Percentiles rank a stretch among this genome's conserved stretches.
These are phyloP conservation scores for Drosophila lacicola DNA, from an alignment of 2,888 invertebrate genomes.

Conservation along the genomic window DNA sequence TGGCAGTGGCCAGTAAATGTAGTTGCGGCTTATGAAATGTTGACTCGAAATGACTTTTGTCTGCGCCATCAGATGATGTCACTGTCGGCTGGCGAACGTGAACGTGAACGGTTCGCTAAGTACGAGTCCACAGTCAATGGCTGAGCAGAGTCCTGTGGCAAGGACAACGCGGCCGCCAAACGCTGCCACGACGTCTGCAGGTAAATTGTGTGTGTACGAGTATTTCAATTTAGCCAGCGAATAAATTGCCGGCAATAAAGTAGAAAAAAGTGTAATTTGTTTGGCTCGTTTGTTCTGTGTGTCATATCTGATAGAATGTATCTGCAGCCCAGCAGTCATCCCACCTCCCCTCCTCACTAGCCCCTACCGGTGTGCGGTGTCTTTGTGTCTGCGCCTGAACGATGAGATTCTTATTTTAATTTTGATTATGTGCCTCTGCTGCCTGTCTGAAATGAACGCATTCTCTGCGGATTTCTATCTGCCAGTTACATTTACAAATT, in stretches of 20 bases:
- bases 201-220: slow-evolving; percentile 69
- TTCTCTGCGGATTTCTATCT: slow-evolving; percentile 68
- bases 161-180: slow-evolving; percentile 25
- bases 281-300: slow-evolving; percentile 75
- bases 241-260: slow-evolving; percentile 80
- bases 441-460: slow-evolving; percentile 53
- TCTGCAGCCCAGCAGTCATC: slow-evolving; percentile 32
- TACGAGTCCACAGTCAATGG: slow-evolving; percentile 19
- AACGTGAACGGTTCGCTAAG: slow-evolving; percentile 30
- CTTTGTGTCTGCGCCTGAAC: slow-evolving; percentile 66
- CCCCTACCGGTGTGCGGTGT: neutral
- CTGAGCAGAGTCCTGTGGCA: slow-evolving; percentile 33
- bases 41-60: slow-evolving; percentile 54
- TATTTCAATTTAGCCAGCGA: slow-evolving; percentile 76
- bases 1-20: neutral
- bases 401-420: slow-evolving; percentile 80
- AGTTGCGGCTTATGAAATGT: slow-evolving; percentile 24
- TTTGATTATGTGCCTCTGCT: slow-evolving; percentile 70
- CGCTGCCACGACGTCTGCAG: slow-evolving; percentile 56
- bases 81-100: slow-evolving; percentile 37
- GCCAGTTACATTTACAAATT: slow-evolving; percentile 79
- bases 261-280: slow-evolving; percentile 75
- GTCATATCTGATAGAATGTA: slow-evolving; percentile 77
- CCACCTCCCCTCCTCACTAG: no score
- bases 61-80: slow-evolving; percentile 61